Evolutionary conservation across 1,140 invertebrate genomes (phyloP).

Genomic region (Camponotus vicinus): DNA sequence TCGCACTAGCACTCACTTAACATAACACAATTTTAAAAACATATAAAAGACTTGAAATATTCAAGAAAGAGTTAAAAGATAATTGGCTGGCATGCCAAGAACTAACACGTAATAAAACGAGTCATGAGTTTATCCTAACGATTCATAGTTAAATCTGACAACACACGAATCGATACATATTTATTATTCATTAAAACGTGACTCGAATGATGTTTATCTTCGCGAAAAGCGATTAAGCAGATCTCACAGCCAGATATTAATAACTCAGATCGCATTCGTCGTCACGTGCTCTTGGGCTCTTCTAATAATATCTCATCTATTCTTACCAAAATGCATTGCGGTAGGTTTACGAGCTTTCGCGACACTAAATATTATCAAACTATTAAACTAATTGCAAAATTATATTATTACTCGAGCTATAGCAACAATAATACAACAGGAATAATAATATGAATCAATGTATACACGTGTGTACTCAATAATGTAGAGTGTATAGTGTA

Average conservation of each 20-base stretch:
- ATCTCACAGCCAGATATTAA: slow-evolving; percentile 62
- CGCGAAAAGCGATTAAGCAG: slow-evolving; percentile 54
- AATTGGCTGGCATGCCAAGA: slow-evolving; percentile 17
- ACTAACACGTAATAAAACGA: slow-evolving; percentile 9
- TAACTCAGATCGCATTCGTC: slow-evolving; percentile 65
- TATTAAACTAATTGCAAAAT: slow-evolving; percentile 15
- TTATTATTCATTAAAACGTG: slow-evolving; percentile 66
- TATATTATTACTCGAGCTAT: background rate
- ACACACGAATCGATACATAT: slow-evolving; percentile 44
- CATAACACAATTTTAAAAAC: background rate
- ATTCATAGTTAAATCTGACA: slow-evolving; percentile 48
- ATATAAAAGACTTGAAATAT: background rate
- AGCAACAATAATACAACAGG: background rate
- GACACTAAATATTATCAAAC: slow-evolving; percentile 26
- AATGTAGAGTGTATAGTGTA: background rate
- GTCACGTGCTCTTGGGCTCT: slow-evolving; percentile 52
- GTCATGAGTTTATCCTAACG: background rate
- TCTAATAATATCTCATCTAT: slow-evolving; percentile 51
- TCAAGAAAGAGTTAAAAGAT: background rate
- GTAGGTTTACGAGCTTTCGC: slow-evolving; percentile 30
- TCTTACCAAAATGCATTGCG: slow-evolving; percentile 43
- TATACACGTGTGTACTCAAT: background rate
- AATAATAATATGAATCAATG: background rate
- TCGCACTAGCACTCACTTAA: background rate
- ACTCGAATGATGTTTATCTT: slow-evolving; percentile 64